Conservation (phyloP, 2,888 invertebrate species). For the Trachelus iudaicus region DNA sequence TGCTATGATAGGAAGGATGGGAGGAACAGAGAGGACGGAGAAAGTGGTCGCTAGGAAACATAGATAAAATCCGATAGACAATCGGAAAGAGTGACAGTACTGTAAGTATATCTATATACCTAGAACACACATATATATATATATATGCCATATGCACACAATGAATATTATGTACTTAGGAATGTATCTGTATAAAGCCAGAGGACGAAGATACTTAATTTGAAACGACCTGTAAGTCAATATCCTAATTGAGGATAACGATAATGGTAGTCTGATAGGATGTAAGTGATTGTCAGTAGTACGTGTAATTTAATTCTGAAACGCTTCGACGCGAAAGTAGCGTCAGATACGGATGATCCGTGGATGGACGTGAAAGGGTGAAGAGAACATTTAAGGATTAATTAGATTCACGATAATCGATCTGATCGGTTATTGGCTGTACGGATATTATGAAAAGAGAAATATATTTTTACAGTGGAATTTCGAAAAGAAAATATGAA, state of each 20-base stretch:
- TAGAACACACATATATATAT: background rate
- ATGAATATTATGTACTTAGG: background rate
- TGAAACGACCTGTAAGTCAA: background rate
- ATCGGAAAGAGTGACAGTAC: background rate
- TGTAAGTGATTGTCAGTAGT: background rate
- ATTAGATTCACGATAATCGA: background rate
- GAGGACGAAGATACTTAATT: background rate
- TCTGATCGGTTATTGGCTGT: background rate
- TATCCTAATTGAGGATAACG: background rate
- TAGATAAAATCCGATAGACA: background rate
- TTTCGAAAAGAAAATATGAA: background rate
- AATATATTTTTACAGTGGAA: background rate
- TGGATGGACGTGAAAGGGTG: background rate
- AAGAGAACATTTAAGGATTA: background rate
- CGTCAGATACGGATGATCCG: background rate
- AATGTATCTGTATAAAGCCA: no score
- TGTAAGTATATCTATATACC: background rate
- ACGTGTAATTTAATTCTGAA: background rate
- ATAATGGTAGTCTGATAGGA: background rate
- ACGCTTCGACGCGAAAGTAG: background rate
- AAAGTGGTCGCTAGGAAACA: background rate
- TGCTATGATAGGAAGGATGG: background rate
- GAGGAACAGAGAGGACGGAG: background rate
- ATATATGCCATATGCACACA: background rate
- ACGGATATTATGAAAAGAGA: background rate